phyloP scores from a whole-genome alignment of 2,113 vertebrate genomes.

The Pterocles burchelli region DNA sequence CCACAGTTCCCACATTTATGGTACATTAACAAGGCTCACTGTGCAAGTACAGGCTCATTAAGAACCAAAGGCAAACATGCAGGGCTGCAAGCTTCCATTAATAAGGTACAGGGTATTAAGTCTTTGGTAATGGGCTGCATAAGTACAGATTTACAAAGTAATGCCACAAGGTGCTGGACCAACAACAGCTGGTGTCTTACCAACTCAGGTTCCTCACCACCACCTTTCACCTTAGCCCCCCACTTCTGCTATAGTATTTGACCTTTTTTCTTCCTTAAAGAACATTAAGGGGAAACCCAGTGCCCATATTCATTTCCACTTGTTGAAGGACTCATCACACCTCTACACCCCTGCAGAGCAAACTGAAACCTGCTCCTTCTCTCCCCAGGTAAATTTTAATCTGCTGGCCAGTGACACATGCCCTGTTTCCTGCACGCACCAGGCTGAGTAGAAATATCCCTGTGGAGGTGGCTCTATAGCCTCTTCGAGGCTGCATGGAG shows the following conservation, averaged over 20 bases:
- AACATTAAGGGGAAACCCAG: not conserved
- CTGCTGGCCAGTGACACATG: not conserved
- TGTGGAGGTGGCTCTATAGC: not conserved
- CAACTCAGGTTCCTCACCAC: not conserved
- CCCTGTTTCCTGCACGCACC: not conserved
- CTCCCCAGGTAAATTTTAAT: not conserved
- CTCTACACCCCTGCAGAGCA: not conserved
- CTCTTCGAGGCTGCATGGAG: not conserved
- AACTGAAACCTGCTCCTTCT: not conserved
- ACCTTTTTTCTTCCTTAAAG: not conserved
- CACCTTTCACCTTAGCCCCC: not conserved
- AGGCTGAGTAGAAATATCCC: not conserved
- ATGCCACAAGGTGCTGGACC: not conserved
- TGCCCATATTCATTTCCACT: not conserved
- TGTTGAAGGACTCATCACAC: not conserved
- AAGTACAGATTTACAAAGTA: not conserved
- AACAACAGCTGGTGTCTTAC: not conserved
- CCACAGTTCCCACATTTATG: not conserved
- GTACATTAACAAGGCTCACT: not conserved
- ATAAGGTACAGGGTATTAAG: not conserved
- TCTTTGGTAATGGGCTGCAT: not conserved
- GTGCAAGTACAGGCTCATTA: not conserved
- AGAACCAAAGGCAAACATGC: not conserved
- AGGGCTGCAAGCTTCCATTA: not conserved
- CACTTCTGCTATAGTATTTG: not conserved